A percentile compares a stretch with the other conserved stretches of the same genome.
phyloP scores from a whole-genome alignment of 2,113 vertebrate species.

The Mystacornis crossleyi region DNA sequence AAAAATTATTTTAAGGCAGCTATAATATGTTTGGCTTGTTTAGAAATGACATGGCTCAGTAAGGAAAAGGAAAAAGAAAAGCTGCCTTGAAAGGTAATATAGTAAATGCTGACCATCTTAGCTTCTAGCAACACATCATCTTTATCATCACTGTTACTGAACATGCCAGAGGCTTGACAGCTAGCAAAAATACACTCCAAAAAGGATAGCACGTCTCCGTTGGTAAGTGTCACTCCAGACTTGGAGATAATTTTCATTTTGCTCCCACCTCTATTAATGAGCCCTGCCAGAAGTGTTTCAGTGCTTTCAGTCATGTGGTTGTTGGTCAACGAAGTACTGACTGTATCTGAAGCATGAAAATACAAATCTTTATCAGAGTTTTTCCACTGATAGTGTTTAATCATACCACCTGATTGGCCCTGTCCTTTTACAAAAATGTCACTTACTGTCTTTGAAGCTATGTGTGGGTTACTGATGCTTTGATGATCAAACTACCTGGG shows the following conservation, averaged over 20 bases:
- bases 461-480: not conserved
- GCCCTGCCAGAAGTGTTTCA: not conserved
- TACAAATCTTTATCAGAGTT: not conserved
- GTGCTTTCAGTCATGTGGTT: not conserved
- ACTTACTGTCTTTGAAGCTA: not conserved
- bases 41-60: not conserved
- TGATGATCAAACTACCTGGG: not conserved
- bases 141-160: not conserved
- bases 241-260: not conserved
- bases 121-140: not conserved
- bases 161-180: not conserved
- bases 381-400: not conserved
- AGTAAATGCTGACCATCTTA: not conserved
- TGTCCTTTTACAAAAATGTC: not conserved
- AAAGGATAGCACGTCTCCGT: rapidly evolving
- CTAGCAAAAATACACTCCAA: not conserved
- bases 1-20: not conserved
- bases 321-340: not conserved
- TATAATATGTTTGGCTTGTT: not conserved
- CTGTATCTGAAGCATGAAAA: not conserved
- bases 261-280: not conserved
- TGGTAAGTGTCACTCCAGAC: not conserved
- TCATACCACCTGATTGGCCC: not conserved
- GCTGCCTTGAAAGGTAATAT: not conserved
- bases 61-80: not conserved